Percentiles rank a stretch among this genome's conserved stretches.
These are phyloP conservation scores for Dorcus parallelipipedus DNA, from an alignment of 2,888 invertebrate genomes.

Conservation along the genomic window DNA sequence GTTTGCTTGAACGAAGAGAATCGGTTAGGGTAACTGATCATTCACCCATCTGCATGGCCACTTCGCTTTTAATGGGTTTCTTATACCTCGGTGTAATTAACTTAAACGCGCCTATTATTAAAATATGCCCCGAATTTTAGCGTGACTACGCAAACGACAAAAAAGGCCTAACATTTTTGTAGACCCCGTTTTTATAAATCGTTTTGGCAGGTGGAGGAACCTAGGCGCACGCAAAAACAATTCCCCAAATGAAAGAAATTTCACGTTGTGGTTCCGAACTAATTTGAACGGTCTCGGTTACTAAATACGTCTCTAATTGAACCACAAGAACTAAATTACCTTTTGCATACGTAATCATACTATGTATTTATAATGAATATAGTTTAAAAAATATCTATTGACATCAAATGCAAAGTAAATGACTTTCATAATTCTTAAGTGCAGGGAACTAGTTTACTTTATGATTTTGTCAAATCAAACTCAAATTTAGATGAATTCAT, in stretches of 20 bases:
- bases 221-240: slow-evolving; percentile 12
- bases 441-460: too few species aligned
- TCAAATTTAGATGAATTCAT: too few species aligned
- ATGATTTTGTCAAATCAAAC: too few species aligned
- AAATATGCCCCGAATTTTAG: slow-evolving; percentile 12
- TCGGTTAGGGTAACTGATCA: neutral
- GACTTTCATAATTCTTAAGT: too few species aligned
- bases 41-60: neutral
- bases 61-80: slow-evolving; percentile 1
- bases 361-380: too few species aligned
- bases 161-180: slow-evolving; percentile 10
- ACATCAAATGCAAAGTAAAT: too few species aligned
- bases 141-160: slow-evolving; percentile 16
- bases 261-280: slow-evolving; percentile 5
- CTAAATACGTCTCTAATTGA: slow-evolving; percentile 12
- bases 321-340: neutral
- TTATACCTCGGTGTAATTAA: slow-evolving; percentile 2
- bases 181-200: slow-evolving; percentile 13
- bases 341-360: neutral
- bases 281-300: neutral
- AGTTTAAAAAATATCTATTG: too few species aligned
- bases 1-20: neutral
- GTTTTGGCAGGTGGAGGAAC: slow-evolving; percentile 13
- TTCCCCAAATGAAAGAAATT: slow-evolving; percentile 10
- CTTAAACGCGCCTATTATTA: slow-evolving; percentile 11